These are phyloP conservation scores for Lophius piscatorius DNA, from an alignment of 2,113 vertebrate genomes.

Conservation along the genomic window DNA sequence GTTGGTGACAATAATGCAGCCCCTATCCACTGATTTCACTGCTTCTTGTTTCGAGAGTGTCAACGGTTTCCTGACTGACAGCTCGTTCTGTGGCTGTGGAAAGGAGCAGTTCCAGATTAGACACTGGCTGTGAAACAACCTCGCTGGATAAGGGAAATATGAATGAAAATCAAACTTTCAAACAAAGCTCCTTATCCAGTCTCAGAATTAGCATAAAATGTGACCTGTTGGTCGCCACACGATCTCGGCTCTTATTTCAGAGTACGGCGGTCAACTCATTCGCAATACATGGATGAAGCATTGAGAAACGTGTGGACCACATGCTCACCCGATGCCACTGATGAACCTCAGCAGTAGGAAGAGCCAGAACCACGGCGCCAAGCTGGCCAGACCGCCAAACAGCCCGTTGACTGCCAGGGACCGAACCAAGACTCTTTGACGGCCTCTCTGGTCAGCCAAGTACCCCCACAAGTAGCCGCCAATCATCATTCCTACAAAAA, in stretches of 20 bases:
- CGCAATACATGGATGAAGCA: neutral
- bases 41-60: too few relatives aligned
- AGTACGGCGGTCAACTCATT: too few relatives aligned
- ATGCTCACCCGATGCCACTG: slow-evolving; percentile 79
- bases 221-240: neutral
- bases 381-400: slow-evolving; percentile 75
- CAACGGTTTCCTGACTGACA: too few relatives aligned
- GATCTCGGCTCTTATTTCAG: too few relatives aligned
- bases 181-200: too few relatives aligned
- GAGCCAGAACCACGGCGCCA: slow-evolving; percentile 76
- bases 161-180: too few relatives aligned
- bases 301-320: neutral
- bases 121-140: too few relatives aligned
- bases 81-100: too few relatives aligned
- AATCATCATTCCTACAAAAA: slow-evolving; percentile 80
- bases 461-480: slow-evolving; percentile 82
- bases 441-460: slow-evolving; percentile 78
- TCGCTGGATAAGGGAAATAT: too few relatives aligned
- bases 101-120: too few relatives aligned
- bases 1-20: too few relatives aligned
- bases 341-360: slow-evolving; percentile 79
- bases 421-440: slow-evolving; percentile 69
- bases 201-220: neutral
- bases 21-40: too few relatives aligned
- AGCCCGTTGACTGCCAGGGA: slow-evolving; percentile 79